Base-by-base conservation (phyloP, 1,140 invertebrate genomes). In the Lethrus apterus region DNA sequence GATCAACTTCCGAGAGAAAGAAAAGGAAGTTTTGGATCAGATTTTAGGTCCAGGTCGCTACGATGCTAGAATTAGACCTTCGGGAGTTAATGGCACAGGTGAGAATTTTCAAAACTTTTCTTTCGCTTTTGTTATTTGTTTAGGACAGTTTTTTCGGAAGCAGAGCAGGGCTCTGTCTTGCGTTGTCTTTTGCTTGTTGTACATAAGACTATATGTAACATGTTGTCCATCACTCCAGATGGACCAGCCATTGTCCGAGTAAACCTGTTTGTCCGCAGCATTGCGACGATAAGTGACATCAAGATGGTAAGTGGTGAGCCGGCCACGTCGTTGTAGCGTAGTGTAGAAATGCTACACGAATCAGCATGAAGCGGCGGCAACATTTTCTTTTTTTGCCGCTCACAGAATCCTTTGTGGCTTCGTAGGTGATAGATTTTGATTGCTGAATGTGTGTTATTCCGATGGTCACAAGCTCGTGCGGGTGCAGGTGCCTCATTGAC, bases 221-320 rank as follows among this genome's bases (percentile, higher is more conserved):
- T 48, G 46, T 55, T 51, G 46, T 51, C 61, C 64, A 61, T 63
- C 60, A 67, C 75, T 79, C 71, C 81, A 89, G 86, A 89, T 86
- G 88, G 86, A 71, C 86, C 89, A 67, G 86, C 88, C 66, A 81
- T 90, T 78, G 87, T 91, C 73, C 83, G 80, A 76, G 89, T 95
- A 75, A 95, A 95, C 83, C 83, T 93, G 75, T 93, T 92, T 81
- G 87, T 95, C 67, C 79, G 92, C 78, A 92, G 86, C 80, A 94
- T 95, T 72, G 88, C 87, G 65, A 93, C 91, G 70, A 94, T 95
- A 78, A 93, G 92, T 83, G 92, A 95, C 82, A 93, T 93, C 74
- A 94, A 93, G 77, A 94, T 94, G 92, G 89, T 92, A 88, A 90
- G 87, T 86, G 70, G 57, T 36, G 52, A 42, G 57, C 48, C 50